Evolutionary conservation across 2,888 invertebrate genomes (phyloP).

Genomic region (Frankliniella intonsa): DNA sequence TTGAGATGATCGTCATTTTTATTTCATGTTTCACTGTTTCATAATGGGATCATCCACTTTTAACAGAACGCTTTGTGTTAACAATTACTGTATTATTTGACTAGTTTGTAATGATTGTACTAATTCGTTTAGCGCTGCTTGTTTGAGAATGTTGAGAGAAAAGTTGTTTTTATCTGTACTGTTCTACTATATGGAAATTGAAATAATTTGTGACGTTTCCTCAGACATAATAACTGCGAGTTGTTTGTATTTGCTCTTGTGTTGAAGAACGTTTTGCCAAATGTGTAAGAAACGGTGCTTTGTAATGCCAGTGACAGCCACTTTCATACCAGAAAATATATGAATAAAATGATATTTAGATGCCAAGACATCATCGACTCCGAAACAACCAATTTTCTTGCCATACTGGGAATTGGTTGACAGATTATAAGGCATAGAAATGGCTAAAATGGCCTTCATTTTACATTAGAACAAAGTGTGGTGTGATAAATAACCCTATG

Average conservation of each 20-base stretch:
- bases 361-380: too few species aligned
- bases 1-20: not conserved
- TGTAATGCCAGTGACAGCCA: not conserved
- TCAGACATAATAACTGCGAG: not conserved
- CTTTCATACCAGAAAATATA: not conserved
- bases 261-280: not conserved
- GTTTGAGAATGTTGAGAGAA: constrained; percentile 6
- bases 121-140: constrained; percentile 23
- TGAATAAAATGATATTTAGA: too few species aligned
- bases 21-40: constrained; percentile 18
- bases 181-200: not conserved
- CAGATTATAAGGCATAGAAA: not conserved
- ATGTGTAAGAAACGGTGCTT: not conserved
- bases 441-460: not conserved
- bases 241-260: constrained; percentile 23
- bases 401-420: not conserved
- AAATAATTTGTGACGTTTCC: not conserved
- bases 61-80: constrained; percentile 23
- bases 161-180: not conserved
- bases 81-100: constrained; percentile 25
- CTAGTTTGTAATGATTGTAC: constrained; percentile 25
- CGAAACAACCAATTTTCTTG: not conserved
- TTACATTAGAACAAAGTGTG: constrained; percentile 19
- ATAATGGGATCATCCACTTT: constrained; percentile 20
- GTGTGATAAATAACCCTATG: constrained; percentile 8